Base-by-base conservation (phyloP, 2,113 vertebrate genomes). In the Trachemys scripta region DNA sequence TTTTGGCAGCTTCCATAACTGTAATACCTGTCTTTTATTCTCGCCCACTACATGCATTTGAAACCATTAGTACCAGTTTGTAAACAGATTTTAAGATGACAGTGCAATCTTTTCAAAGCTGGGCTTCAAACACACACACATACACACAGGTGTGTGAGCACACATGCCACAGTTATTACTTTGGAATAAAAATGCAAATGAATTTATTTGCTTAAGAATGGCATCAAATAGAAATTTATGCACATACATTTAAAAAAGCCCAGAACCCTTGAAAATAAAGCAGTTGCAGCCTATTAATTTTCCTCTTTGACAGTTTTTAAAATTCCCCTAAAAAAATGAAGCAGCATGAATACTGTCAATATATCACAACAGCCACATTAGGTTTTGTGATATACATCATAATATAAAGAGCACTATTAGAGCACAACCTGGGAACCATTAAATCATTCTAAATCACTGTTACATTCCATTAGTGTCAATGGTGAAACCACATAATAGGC, bases 391-490 rank as follows among this genome's bases (percentile, higher is more conserved):
- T 99, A 99, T 99, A 99, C 99, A 99, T 99, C 99, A 99, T 99
- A 99, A 99, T 99, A 99, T 99, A 99, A 99, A 99, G 99, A 99
- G 99, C 99, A 98, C 99, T 99, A 99, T 99, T 99, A 99, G 99
- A 99, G 99, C 98, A 99, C 99, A 99, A 99, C 99, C 99, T 99
- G 99, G 99, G 99, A 99, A 99, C 99, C 99, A 99, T 99, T 99
- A 99, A 99, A 99, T 99, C 99, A 99, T 99, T 99, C 99, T 99
- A 99, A 99, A 99, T 99, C 99, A 98, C 99, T 99, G 99, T 99
- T 99, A 99, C 99, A 99, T 99, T 99, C 99, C 99, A 99, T 99
- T 99, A 99, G 99, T 99, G 99, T 99, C 99, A 99, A 99, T 99
- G 98, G 98, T 98, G 98, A 99, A 99, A 99, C 98, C 99, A 99